phyloP scores from a whole-genome alignment of 2,113 vertebrate species.

The Micronycteris hirsuta region DNA sequence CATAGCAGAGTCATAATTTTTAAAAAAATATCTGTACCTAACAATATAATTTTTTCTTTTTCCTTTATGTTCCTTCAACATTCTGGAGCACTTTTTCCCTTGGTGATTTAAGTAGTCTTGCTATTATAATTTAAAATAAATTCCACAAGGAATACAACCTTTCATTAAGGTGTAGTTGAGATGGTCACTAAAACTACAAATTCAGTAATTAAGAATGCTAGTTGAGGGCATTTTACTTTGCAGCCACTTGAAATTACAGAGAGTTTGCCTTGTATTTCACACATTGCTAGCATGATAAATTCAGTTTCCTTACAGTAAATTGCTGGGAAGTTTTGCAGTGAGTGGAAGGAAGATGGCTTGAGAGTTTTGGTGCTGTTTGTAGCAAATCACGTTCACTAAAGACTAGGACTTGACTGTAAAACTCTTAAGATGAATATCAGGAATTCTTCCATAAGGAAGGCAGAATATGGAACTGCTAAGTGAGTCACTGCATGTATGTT shows the following conservation, averaged over 20 bases:
- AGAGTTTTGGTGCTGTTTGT: slow-evolving; percentile 63
- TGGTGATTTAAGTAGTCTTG: slow-evolving; percentile 31
- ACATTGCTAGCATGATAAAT: slow-evolving; percentile 57
- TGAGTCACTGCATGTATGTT: slow-evolving; percentile 40
- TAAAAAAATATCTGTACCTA: background rate
- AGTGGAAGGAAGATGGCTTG: slow-evolving; percentile 46
- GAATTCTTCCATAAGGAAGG: slow-evolving; percentile 46
- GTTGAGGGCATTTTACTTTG: slow-evolving; percentile 26
- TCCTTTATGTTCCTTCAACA: background rate
- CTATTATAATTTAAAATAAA: slow-evolving; percentile 9
- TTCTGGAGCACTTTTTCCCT: background rate
- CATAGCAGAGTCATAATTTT: slow-evolving; percentile 24
- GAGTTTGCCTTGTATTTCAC: slow-evolving; percentile 36
- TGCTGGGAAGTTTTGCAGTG: slow-evolving; percentile 54
- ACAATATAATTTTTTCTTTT: slow-evolving; percentile 31
- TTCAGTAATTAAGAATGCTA: slow-evolving; percentile 25
- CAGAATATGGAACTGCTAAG: slow-evolving; percentile 23
- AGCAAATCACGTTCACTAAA: slow-evolving; percentile 12
- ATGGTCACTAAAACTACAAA: background rate
- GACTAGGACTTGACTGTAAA: slow-evolving; percentile 31
- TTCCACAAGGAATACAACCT: slow-evolving; percentile 21
- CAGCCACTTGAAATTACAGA: slow-evolving; percentile 54
- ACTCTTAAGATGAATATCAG: slow-evolving; percentile 27
- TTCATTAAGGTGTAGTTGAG: slow-evolving; percentile 21
- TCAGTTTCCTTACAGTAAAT: slow-evolving; percentile 56